Conservation (phyloP, 1,140 invertebrate species). For the Teleogryllus occipitalis region DNA sequence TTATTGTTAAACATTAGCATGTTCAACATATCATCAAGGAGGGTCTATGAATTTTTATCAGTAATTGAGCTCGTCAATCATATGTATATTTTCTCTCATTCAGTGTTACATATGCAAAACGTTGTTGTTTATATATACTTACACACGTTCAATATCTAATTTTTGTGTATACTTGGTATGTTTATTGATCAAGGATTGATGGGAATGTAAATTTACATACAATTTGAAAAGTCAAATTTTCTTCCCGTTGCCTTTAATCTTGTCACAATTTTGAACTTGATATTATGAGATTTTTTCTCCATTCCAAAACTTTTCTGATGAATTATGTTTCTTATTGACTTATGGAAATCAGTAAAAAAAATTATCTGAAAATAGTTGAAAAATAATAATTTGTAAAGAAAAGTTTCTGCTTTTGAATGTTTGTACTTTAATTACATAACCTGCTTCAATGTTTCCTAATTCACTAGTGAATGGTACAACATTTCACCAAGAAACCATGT, state of each 20-base stretch:
- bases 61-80: neutral
- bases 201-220: neutral
- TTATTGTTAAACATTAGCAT: too few relatives aligned
- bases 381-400: neutral
- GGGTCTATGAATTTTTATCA: neutral
- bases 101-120: neutral
- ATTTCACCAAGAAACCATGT: too few relatives aligned
- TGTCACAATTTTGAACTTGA: neutral
- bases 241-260: neutral
- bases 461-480: too few relatives aligned
- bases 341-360: too few relatives aligned
- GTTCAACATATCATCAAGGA: too few relatives aligned
- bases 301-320: too few relatives aligned
- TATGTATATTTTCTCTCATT: neutral
- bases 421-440: neutral
- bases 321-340: too few relatives aligned
- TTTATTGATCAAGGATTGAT: neutral
- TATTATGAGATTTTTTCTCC: too few relatives aligned
- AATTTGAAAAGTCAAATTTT: neutral
- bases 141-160: neutral
- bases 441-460: neutral
- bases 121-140: neutral
- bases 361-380: too few relatives aligned
- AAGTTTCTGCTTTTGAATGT: neutral
- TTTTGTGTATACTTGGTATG: neutral